Evolutionary conservation across 92 coral and sea anemone species (phyloP).

Genomic region (Hydrozoanthus gracilis): DNA sequence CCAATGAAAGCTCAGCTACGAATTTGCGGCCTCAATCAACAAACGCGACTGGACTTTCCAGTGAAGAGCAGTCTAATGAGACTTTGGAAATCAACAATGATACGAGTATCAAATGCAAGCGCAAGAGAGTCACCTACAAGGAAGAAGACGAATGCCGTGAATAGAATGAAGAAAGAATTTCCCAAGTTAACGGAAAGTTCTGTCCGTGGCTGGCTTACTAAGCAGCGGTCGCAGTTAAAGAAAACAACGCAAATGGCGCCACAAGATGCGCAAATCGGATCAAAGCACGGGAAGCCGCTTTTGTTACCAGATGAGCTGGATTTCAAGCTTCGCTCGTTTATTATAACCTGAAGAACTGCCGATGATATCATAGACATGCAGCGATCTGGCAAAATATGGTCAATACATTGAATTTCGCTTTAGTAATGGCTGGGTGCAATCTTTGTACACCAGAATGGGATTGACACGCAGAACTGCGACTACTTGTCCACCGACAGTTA

Average conservation of each 20-base stretch:
- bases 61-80: constrained; percentile 63
- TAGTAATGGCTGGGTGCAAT: constrained; percentile 67
- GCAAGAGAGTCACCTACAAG: constrained; percentile 48
- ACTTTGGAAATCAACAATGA: constrained; percentile 43
- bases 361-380: constrained; percentile 55
- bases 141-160: constrained; percentile 34
- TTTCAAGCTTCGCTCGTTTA: constrained; percentile 54
- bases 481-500: constrained; percentile 51
- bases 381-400: constrained; percentile 58
- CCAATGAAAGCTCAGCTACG: constrained; percentile 26
- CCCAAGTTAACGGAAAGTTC: constrained; percentile 50
- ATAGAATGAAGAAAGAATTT: constrained; percentile 49
- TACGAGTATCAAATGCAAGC: constrained; percentile 44
- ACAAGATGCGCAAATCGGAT: constrained; percentile 49
- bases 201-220: constrained; percentile 57
- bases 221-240: constrained; percentile 55
- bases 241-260: constrained; percentile 50
- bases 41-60: constrained; percentile 62
- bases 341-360: constrained; percentile 59
- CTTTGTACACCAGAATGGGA: constrained; percentile 60
- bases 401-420: constrained; percentile 54
- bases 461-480: constrained; percentile 58
- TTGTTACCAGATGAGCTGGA: constrained; percentile 60
- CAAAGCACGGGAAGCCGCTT: constrained; percentile 56
- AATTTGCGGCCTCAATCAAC: constrained; percentile 57